These are phyloP conservation scores for Conus ventricosus DNA, from an alignment of 1,140 invertebrate species.

Conservation along the genomic window DNA sequence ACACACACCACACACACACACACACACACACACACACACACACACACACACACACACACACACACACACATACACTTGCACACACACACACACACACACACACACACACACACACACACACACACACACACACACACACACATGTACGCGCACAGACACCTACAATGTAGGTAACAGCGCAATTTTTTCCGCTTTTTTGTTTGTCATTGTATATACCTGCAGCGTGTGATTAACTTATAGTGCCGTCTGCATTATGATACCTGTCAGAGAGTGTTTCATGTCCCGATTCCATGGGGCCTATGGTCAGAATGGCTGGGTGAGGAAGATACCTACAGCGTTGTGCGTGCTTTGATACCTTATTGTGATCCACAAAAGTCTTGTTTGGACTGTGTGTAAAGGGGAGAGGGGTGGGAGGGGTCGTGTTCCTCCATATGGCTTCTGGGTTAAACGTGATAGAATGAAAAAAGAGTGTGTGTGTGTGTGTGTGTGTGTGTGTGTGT, in stretches of 20 bases:
- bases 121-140: no score
- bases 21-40: no score
- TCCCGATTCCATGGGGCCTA: neutral
- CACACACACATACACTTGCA: no score
- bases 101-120: no score
- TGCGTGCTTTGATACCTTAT: neutral
- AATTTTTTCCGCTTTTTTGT: no score
- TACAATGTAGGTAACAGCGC: no score
- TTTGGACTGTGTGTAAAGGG: neutral
- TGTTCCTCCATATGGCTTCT: neutral
- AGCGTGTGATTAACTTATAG: neutral
- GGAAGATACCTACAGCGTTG: neutral
- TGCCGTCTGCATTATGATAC: neutral
- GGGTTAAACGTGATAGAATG: neutral
- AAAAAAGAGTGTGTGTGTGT: neutral
- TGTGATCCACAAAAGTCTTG: neutral
- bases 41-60: no score
- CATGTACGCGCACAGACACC: no score
- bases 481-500: no score
- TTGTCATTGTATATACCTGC: no score
- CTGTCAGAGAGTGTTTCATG: neutral
- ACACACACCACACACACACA: no score
- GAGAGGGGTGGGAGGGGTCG: neutral
- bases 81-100: no score
- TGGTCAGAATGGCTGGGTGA: neutral